A percentile compares a stretch with the other conserved stretches of the same genome.
phyloP scores from a whole-genome alignment of 2,113 vertebrate genomes.

The Thunnus thynnus region DNA sequence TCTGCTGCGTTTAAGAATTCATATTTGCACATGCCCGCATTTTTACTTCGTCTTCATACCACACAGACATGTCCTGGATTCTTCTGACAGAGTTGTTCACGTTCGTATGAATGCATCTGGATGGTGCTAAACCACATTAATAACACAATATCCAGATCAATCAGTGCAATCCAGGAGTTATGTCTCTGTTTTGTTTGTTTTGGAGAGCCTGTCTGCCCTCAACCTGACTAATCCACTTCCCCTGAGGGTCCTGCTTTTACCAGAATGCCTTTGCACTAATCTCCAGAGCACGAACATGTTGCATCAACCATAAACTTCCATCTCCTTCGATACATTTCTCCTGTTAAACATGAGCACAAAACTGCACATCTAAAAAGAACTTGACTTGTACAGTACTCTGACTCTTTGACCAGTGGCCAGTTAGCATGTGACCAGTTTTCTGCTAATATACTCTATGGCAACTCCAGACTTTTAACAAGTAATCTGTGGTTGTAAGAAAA shows the following conservation, averaged over 20 bases:
- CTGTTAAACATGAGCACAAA: too few species aligned
- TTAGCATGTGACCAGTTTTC: neutral
- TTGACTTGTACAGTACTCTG: too few species aligned
- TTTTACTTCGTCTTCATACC: neutral
- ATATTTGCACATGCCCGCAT: neutral
- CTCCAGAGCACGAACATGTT: neutral
- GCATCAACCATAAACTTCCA: neutral
- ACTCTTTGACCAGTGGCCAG: too few species aligned
- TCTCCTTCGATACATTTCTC: neutral
- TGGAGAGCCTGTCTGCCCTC: neutral
- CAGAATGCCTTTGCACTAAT: neutral
- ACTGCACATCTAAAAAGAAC: too few species aligned
- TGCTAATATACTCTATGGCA: neutral
- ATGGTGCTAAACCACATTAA: neutral
- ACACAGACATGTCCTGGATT: neutral
- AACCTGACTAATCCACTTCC: neutral
- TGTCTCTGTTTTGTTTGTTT: neutral
- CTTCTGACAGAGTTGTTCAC: neutral
- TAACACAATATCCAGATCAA: neutral
- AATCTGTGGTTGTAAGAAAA: neutral
- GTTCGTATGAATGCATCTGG: neutral
- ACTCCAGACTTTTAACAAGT: neutral
- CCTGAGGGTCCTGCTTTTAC: neutral
- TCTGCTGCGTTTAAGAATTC: neutral
- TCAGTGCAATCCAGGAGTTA: neutral